Base-by-base conservation (phyloP, 1,140 invertebrate species). In the Plectus sambesii region DNA sequence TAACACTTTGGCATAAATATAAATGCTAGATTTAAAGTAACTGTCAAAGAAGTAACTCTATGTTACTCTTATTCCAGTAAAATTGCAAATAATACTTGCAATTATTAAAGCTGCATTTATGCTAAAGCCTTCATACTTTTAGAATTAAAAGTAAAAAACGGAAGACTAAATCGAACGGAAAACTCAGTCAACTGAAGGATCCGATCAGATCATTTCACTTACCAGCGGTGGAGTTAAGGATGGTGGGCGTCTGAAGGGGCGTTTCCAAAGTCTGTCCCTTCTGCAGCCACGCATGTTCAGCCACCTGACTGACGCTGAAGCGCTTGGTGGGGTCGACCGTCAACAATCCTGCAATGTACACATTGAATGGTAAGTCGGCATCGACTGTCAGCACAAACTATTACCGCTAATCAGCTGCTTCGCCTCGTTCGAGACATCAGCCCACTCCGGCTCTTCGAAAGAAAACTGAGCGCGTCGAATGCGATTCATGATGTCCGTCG, bases 381-480 rank as follows among this genome's bases (percentile, higher is more conserved):
- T 50, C 36, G 27, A 27, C 9, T 19, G 15, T 36, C 9, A 35
- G 3, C n/a, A 47, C 20, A 25, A 5, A 19, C 30, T 47, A 53
- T 56, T 51, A 77, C 80, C 78, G 70, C 76, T 75, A 12, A 84
- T 82, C 1, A 90, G 75, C 20, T 78, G 73, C 71, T 86, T 86
- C 8, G 84, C 85, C 48, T 78, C 73, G 3, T 72, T 54, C 1
- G 83, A 85, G 15, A 90, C 79, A 47, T 75, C 72, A 5, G 72
- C 71, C 86, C 85, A 88, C 25, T 77, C 75, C 8, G 77, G 69
- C 6, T 78, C 79, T 46, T 76, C 68, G 67, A 88, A 83, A 60
- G 79, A 77, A 60, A 87, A 83, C 53, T 81, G 78, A 12, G 84
- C 85, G 17, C 74, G 75, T 61, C 81, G 79, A 42, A 89, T 88